phyloP scores from a whole-genome alignment of 2,888 invertebrate genomes.

The Physocephala rufipes region DNA sequence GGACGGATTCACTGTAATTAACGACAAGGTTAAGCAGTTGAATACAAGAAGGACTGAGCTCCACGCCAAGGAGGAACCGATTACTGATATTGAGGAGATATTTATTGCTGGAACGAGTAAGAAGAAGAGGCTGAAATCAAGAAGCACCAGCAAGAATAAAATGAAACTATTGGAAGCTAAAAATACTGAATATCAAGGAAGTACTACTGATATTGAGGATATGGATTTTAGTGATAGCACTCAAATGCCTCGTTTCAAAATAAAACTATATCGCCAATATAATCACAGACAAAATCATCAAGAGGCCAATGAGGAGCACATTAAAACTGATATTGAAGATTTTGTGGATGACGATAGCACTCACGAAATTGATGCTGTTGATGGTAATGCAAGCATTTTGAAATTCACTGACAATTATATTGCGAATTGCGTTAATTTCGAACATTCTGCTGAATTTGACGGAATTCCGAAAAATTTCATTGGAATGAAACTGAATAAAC shows the following conservation, averaged over 20 bases:
- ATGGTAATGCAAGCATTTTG: slow-evolving; percentile 41
- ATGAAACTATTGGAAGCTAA: slow-evolving; percentile 54
- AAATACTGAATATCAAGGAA: slow-evolving; percentile 47
- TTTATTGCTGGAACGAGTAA: slow-evolving; percentile 58
- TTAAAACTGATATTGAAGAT: slow-evolving; percentile 66
- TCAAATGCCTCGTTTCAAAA: slow-evolving; percentile 36
- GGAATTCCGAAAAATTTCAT: slow-evolving; percentile 40
- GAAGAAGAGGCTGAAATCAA: slow-evolving; percentile 60
- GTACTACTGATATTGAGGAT: slow-evolving; percentile 65
- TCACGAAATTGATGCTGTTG: slow-evolving; percentile 43
- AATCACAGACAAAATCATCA: slow-evolving; percentile 12
- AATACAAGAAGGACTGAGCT: slow-evolving; percentile 56
- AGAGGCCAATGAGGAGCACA: slow-evolving; percentile 42
- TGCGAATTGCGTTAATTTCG: slow-evolving; percentile 45
- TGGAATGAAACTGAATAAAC: slow-evolving; percentile 41
- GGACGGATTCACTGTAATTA: slow-evolving; percentile 56
- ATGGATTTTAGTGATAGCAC: slow-evolving; percentile 63
- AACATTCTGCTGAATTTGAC: slow-evolving; percentile 41
- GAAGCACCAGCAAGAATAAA: slow-evolving; percentile 57
- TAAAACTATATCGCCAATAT: not conserved
- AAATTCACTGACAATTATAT: slow-evolving; percentile 44
- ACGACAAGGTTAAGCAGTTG: slow-evolving; percentile 56
- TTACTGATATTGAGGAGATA: slow-evolving; percentile 68
- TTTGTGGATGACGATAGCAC: slow-evolving; percentile 65
- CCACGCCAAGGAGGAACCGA: slow-evolving; percentile 59